These are phyloP conservation scores for Drosophila recens DNA, from an alignment of 2,888 invertebrate species.

Conservation along the genomic window DNA sequence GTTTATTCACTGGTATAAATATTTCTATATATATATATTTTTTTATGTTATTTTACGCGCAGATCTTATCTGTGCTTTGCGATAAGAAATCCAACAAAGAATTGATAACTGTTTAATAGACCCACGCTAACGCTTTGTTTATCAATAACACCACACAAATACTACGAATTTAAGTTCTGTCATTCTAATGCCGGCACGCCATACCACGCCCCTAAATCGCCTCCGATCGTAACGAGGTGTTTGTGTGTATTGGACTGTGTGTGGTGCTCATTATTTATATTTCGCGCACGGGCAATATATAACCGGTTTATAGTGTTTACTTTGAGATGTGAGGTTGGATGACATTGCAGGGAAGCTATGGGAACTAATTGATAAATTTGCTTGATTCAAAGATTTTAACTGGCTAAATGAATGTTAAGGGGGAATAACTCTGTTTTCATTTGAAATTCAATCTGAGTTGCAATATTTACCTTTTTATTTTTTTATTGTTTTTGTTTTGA, in stretches of 20 bases:
- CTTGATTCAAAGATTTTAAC: neutral
- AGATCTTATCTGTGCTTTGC: slow-evolving; percentile 17
- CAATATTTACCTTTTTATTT: slow-evolving; percentile 46
- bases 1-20: too few species aligned
- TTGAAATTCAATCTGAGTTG: slow-evolving; percentile 4
- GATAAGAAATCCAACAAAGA: slow-evolving; percentile 25
- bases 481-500: slow-evolving; percentile 14
- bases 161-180: slow-evolving; percentile 28
- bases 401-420: neutral
- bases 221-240: slow-evolving; percentile 8
- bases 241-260: slow-evolving; percentile 15
- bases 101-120: slow-evolving; percentile 2
- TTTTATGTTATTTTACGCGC: neutral
- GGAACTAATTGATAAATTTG: neutral
- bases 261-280: slow-evolving; percentile 50
- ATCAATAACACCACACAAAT: slow-evolving; percentile 56
- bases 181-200: slow-evolving; percentile 57
- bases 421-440: neutral
- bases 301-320: slow-evolving; percentile 71
- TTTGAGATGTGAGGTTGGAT: slow-evolving; percentile 34
- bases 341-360: slow-evolving; percentile 28
- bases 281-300: slow-evolving; percentile 44
- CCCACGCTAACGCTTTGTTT: slow-evolving; percentile 46
- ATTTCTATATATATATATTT: too few species aligned
- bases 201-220: neutral